Evolutionary conservation across 2,888 invertebrate genomes (phyloP), one percentile per base, ranked within the genome.

Genomic region (Escarpia spicata): DNA sequence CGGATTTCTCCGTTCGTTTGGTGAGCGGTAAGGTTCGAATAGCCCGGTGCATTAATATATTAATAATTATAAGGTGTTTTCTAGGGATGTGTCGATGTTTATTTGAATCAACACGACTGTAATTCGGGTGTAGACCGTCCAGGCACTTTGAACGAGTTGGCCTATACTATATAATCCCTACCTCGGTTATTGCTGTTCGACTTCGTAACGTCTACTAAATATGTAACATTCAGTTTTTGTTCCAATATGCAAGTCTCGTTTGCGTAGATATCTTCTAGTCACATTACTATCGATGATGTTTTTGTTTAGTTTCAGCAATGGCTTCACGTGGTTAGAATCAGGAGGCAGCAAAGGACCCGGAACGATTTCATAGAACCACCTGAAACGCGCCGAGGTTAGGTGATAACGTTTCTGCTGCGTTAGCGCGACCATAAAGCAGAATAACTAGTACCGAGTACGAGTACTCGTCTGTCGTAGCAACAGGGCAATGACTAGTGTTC

Each of bases 301-400:
- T 75, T 75, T 75, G 75, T 75, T 75, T 75, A 75, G 75, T 75
- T 75, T 75, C 75, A 75, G 75, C 75, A 75, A 75, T 75, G 75
- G 75, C 75, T 75, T 75, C 75, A 75, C 75, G 75, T 75, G 75
- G 75, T 75, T 26, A 6, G 75, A 75, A 2, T 19, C 19, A 1
- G n/a, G 3, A 2, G 75, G 75, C 19, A 75, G 19, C 75, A 75
- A 75, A 75, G 75, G 75, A 19, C n/a, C 75, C 1, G 75, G 75
- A n/a, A 26, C 75, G 75, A 6, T 26, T n/a, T 26, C 75, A 6
- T 75, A 75, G 4, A 19, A 6, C 26, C n/a, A 26, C 12, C 75
- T 75, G 75, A 75, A 75, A 75, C 75, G n/a, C 3, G 19, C 52
- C 52, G 12, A 52, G 52, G 0, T 52, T 52, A 75, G 19, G 26